phyloP scores from a whole-genome alignment of 2,888 invertebrate genomes.

The Aleiodes testaceus region DNA sequence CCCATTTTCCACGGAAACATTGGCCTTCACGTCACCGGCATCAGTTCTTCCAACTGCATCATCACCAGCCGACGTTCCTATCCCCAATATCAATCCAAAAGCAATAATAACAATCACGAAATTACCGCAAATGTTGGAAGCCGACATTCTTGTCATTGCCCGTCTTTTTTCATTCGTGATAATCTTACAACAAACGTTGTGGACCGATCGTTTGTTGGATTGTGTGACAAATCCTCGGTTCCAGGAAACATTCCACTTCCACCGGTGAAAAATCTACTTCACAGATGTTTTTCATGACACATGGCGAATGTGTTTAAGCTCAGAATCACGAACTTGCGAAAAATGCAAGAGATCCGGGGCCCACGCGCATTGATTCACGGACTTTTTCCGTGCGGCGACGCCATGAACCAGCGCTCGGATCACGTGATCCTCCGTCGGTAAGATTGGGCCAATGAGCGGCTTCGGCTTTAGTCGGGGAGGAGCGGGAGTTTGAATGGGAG shows the following conservation, averaged over 20 bases:
- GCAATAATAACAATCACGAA: not conserved
- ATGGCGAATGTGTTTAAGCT: too few species aligned
- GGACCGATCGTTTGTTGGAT: conserved; percentile 8
- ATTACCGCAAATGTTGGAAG: not conserved
- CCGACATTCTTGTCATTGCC: conserved; percentile 9
- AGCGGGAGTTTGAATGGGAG: too few species aligned
- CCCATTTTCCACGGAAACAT: not conserved
- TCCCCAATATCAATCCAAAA: conserved; percentile 1
- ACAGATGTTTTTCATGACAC: too few species aligned
- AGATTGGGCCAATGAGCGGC: too few species aligned
- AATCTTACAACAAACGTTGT: not conserved
- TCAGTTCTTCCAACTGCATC: not conserved
- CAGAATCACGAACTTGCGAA: too few species aligned
- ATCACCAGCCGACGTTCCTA: not conserved
- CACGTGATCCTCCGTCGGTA: too few species aligned
- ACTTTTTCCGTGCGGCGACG: too few species aligned
- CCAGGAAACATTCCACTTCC: conserved; percentile 18
- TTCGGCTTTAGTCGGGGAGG: too few species aligned
- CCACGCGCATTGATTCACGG: too few species aligned
- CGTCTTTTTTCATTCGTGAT: not conserved
- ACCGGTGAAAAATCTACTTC: not conserved
- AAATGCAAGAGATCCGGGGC: too few species aligned
- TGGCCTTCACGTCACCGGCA: not conserved
- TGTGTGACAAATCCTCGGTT: not conserved
- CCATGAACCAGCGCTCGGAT: too few species aligned